A percentile compares a stretch with the other conserved stretches of the same genome.
phyloP scores from a whole-genome alignment of 1,140 invertebrate species.

The Drosophila trapezifrons region DNA sequence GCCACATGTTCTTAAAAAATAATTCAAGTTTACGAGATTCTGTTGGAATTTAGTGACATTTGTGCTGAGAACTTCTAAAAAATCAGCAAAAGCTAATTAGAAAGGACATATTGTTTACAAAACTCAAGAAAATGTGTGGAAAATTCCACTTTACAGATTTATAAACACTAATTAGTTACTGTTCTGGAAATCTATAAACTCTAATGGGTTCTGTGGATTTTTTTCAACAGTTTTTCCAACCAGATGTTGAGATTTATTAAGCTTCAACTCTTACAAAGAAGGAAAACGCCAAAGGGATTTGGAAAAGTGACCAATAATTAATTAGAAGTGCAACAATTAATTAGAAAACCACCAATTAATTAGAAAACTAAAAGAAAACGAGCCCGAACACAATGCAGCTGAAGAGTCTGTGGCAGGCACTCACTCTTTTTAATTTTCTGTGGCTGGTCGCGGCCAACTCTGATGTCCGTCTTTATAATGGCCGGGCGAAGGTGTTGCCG shows the following conservation, averaged over 20 bases:
- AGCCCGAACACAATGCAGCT: constrained; percentile 30
- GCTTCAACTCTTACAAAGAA: neutral
- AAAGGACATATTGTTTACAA: neutral
- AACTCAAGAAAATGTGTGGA: neutral
- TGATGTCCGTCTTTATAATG: constrained; percentile 58
- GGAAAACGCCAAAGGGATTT: neutral
- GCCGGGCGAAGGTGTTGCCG: constrained; percentile 38
- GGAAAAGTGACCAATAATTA: constrained; percentile 5
- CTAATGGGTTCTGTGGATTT: no score
- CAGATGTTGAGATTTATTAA: constrained; percentile 2
- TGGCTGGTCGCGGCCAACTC: constrained; percentile 27
- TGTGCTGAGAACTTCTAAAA: no score
- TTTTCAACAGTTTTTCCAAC: neutral
- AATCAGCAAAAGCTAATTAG: no score
- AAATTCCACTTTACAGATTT: neutral
- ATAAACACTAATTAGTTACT: neutral
- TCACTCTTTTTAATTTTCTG: constrained; percentile 17
- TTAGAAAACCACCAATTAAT: constrained; percentile 19
- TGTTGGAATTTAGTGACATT: neutral
- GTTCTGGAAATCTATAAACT: neutral
- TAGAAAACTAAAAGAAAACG: constrained; percentile 12
- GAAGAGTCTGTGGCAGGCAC: constrained; percentile 16
- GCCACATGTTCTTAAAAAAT: neutral
- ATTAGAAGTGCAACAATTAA: constrained; percentile 22
- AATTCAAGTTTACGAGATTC: neutral